Conservation (phyloP, 1,140 invertebrate species). For the Frieseomelitta varia region DNA sequence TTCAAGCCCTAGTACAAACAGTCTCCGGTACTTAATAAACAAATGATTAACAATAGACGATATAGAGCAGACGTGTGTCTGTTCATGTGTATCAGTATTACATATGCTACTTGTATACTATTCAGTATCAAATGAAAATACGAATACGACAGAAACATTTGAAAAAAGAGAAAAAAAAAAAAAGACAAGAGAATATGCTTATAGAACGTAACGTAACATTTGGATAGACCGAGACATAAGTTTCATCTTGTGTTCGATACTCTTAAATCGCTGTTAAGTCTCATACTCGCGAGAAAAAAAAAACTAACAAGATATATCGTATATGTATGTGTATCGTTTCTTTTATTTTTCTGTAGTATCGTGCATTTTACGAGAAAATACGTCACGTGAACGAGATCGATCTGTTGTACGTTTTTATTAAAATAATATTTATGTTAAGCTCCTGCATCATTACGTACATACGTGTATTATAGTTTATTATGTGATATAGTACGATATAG, state of each 20-base stretch:
- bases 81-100: conserved; percentile 46
- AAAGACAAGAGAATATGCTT: not conserved
- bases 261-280: conserved; percentile 26
- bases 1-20: conserved; percentile 41
- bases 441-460: conserved; percentile 34
- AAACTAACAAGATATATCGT: not conserved
- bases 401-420: conserved; percentile 29
- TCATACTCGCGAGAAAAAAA: not conserved
- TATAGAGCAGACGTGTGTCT: conserved; percentile 26
- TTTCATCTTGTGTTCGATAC: conserved; percentile 32
- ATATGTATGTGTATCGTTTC: not conserved
- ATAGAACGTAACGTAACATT: not conserved
- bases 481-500: conserved; percentile 50
- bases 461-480: conserved; percentile 39
- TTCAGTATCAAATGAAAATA: not conserved
- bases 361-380: not conserved
- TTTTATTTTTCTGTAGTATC: not conserved
- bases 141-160: not conserved
- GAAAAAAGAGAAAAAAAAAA: not conserved
- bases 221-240: not conserved
- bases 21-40: conserved; percentile 61
- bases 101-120: conserved; percentile 25
- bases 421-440: conserved; percentile 36
- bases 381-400: conserved; percentile 2
- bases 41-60: conserved; percentile 43